Base-by-base conservation (phyloP, 2,888 invertebrate genomes). In the Rosalia funebris region DNA sequence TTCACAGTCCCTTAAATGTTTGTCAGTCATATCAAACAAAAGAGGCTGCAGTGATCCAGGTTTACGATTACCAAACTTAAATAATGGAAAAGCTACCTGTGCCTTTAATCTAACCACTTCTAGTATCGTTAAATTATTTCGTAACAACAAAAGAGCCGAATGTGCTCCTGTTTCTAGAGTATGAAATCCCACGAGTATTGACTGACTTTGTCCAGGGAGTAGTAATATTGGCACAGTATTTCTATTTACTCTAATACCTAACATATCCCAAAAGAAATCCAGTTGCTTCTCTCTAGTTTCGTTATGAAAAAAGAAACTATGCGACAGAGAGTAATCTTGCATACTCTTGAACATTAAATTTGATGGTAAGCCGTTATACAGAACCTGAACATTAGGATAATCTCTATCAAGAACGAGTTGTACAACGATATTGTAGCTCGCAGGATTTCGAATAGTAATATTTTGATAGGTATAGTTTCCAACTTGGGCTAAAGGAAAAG, bases 51-150 rank as follows among this genome's bases (percentile, higher is more conserved):
- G 74, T 1, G 91, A 88, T 5, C 93, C 94, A 0, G 95, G 91
- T 57, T 89, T 89, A n/a, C 92, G 88, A 75, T 93, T 95, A 15
- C 90, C 95, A 73, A 97, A 90, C 75, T 92, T 91, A 80, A 98
- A 91, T 78, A 92, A 89, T 1, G 96, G 95, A 69, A 88, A 83
- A 0, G 93, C 95, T 11, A 96, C 95, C 75, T 91, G 89, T 0
- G 95, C 97, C 57, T 87, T 88, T 62, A 98, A 81, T 75, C 91
- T 88, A 17, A 96, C 84, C 1, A 91, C 89, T 81, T 98, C 98
- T 75, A 97, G 81, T 32, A 95, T 88, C 0, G 98, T 98, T 75
- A 98, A 83, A 81, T 98, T 98, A 81, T 98, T 98, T 72, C 97
- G 90, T 79, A 88, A 78, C 68, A 86, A 84, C 9, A 88, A 76